Conservation (phyloP, 2,113 vertebrate species). For the Speoplatyrhinus poulsoni region DNA sequence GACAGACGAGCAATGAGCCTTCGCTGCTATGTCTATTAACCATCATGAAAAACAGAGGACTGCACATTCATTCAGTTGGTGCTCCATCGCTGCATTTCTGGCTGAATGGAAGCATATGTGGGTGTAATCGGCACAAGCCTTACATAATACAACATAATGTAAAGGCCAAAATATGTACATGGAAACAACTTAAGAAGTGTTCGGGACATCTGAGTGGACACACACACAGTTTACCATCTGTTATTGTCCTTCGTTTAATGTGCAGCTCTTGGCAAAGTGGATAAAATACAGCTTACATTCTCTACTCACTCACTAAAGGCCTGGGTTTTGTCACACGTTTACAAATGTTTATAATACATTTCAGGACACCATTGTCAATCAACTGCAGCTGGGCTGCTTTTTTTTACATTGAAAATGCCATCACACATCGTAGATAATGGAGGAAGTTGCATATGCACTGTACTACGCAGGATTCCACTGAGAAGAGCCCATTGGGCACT, state of each 20-base stretch:
- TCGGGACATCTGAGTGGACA: slow-evolving; percentile 8
- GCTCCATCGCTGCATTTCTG: not conserved
- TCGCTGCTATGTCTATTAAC: slow-evolving; percentile 22
- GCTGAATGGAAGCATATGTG: slow-evolving; percentile 6
- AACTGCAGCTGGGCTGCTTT: slow-evolving; percentile 42
- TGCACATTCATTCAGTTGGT: not conserved
- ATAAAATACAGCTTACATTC: slow-evolving; percentile 21
- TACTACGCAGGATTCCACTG: slow-evolving; percentile 2
- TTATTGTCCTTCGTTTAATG: slow-evolving; percentile 34
- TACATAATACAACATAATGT: slow-evolving; percentile 1
- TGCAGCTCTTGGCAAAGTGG: slow-evolving; percentile 1
- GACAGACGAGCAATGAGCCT: slow-evolving; percentile 62
- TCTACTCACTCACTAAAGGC: slow-evolving; percentile 38
- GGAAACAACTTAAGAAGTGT: slow-evolving; percentile 12
- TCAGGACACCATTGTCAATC: slow-evolving; percentile 50
- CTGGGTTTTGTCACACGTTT: slow-evolving; percentile 59
- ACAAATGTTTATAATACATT: slow-evolving; percentile 70
- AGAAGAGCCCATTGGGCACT: slow-evolving; percentile 12
- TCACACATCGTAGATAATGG: slow-evolving; percentile 25
- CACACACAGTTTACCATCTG: slow-evolving; percentile 46
- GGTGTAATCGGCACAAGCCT: slow-evolving; percentile 18
- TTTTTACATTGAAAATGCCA: slow-evolving; percentile 42
- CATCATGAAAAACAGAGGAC: slow-evolving; percentile 37
- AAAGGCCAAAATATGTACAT: slow-evolving; percentile 7
- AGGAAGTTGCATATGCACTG: slow-evolving; percentile 8